Evolutionary conservation across 2,888 invertebrate genomes (phyloP), one percentile per base, ranked within the genome.

Genomic region (Nomada hirtipes): DNA sequence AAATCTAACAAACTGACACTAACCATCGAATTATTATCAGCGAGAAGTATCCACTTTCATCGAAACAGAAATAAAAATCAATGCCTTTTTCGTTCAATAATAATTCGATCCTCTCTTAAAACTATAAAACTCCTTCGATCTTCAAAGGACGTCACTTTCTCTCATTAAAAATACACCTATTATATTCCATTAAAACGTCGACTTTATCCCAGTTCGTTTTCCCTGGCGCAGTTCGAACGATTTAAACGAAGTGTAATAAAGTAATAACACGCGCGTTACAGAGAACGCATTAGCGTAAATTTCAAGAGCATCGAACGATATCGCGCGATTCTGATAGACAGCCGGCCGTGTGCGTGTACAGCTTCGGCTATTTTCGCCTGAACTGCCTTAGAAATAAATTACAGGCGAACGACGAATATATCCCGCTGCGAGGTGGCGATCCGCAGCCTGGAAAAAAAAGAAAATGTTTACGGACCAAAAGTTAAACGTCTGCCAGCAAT

Each of bases 231-330:
- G 44, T 52, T 29, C 29, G 57, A 18, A 50, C 29, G n/a, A 52
- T 52, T 57, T n/a, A 11, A 7, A 18, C 4, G 67, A 47, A 50
- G 47, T 36, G n/a, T 68, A 76, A 72, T 60, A 71, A 72, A 23
- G n/a, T 68, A 76, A 72, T 60, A 71, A 72, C 29, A 15, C 15
- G 9, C 52, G 60, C 42, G 63, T 71, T 57, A 69, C 68, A 59
- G 4, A 61, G 73, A 77, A 83, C 53, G 78, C 77, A 74, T 82
- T 82, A 83, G 83, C 70, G 77, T 83, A 74, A 78, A 83, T 81
- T 88, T 88, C 88, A 88, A 88, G 87, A 88, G 70, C 86, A 77
- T 82, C 81, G 76, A 65, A 76, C 75, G 80, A 82, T 86, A 84
- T 79, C 79, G 70, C 70, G 78, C 73, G 64, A 23, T 71, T 52